These are phyloP conservation scores for Ctena decussata DNA, from an alignment of 2,888 invertebrate genomes.

Conservation along the genomic window DNA sequence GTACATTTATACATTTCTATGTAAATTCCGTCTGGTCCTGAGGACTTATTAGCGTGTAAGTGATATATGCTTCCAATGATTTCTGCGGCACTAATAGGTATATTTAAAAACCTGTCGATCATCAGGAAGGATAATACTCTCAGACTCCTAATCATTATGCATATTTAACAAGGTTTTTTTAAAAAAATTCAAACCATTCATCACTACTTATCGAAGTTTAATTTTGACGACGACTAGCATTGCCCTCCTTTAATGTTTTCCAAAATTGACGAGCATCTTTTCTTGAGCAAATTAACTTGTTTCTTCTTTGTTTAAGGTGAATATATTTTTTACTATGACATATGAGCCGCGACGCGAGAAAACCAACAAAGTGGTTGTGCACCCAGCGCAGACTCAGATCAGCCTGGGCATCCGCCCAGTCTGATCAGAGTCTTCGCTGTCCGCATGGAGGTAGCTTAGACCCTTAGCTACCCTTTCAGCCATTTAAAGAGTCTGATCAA, in stretches of 20 bases:
- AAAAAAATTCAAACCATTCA: neutral
- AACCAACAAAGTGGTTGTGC: too few relatives aligned
- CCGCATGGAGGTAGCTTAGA: too few relatives aligned
- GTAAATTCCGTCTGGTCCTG: neutral
- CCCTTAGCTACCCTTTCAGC: too few relatives aligned
- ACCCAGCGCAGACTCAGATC: too few relatives aligned
- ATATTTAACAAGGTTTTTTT: neutral
- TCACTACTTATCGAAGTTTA: neutral
- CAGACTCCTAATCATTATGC: neutral
- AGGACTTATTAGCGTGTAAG: neutral
- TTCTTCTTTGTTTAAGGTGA: neutral
- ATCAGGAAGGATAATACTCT: neutral
- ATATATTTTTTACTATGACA: neutral
- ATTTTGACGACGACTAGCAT: neutral
- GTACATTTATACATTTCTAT: neutral
- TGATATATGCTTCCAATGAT: neutral
- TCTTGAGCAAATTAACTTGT: neutral
- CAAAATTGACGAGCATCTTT: neutral
- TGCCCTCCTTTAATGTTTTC: neutral
- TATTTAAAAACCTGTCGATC: neutral
- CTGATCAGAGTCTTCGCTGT: too few relatives aligned
- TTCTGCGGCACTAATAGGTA: neutral
- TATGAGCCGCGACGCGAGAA: too few relatives aligned
- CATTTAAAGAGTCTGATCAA: too few relatives aligned
- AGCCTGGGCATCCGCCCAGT: too few relatives aligned